A percentile compares a stretch with the other conserved stretches of the same genome.
phyloP scores from a whole-genome alignment of 2,797 vertebrate genomes.

The Crypturellus tataupa region DNA sequence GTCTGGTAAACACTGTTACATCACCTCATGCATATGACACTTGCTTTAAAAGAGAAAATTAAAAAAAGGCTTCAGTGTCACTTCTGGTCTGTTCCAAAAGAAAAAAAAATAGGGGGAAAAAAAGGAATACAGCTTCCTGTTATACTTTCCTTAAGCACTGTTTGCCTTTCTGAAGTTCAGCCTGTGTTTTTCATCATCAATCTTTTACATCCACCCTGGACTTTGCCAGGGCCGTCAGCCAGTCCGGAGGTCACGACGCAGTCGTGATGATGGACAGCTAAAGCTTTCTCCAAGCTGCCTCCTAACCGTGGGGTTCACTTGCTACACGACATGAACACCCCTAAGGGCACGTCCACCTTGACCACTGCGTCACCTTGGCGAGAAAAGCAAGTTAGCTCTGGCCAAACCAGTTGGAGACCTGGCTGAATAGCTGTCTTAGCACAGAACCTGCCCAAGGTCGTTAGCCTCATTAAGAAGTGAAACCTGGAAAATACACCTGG shows the following conservation, averaged over 20 bases:
- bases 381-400: fast-evolving
- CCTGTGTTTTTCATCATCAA: background rate
- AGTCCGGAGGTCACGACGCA: background rate
- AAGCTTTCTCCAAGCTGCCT: background rate
- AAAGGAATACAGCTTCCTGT: background rate
- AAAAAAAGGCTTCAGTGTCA: slow-evolving; percentile 4
- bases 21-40: slow-evolving; percentile 38
- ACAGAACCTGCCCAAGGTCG: background rate
- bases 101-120: background rate
- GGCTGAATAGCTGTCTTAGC: background rate
- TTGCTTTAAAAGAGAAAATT: background rate
- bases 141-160: slow-evolving; percentile 1
- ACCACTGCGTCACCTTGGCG: background rate
- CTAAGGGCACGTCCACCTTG: fast-evolving
- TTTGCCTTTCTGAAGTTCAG: slow-evolving; percentile 24
- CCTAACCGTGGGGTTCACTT: background rate
- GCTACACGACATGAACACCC: fast-evolving
- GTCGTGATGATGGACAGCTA: background rate
- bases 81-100: slow-evolving; percentile 47
- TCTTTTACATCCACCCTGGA: background rate
- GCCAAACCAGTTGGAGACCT: background rate
- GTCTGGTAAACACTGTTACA: slow-evolving; percentile 65
- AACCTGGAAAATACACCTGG: background rate
- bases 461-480: background rate
- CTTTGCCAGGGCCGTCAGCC: background rate